Evolutionary conservation across 2,888 invertebrate genomes (phyloP).

Genomic region (Linnaemya tessellans): DNA sequence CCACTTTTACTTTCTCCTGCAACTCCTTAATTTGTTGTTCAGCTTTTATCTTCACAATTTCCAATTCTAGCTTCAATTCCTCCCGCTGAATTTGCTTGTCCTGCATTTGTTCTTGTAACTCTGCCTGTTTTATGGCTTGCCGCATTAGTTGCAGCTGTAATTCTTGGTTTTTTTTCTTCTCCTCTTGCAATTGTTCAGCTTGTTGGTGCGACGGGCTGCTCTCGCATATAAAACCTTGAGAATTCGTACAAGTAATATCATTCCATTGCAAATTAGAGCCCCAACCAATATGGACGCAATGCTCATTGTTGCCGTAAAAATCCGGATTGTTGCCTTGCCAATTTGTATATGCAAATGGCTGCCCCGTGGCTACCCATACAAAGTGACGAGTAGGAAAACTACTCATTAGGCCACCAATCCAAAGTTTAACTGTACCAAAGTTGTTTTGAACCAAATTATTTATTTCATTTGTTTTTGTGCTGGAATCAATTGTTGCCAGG

Average conservation of each 20-base stretch:
- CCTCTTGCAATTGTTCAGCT: not conserved
- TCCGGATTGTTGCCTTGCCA: conserved; percentile 26
- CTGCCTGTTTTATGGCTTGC: not conserved
- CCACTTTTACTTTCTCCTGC: no score
- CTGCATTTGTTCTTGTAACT: not conserved
- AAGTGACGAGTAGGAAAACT: not conserved
- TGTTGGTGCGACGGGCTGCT: not conserved
- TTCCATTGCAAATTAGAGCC: conserved; percentile 42
- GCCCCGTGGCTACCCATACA: conserved; percentile 20
- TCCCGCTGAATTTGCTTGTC: not conserved
- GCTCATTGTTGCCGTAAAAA: conserved; percentile 17
- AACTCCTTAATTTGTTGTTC: no score
- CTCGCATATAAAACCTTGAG: conserved; percentile 44
- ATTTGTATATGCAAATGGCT: conserved; percentile 14
- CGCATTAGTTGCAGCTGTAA: not conserved
- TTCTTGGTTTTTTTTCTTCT: no score
- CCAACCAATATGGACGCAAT: conserved; percentile 44
- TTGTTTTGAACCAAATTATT: conserved; percentile 4
- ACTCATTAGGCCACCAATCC: conserved; percentile 42
- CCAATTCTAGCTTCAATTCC: not conserved
- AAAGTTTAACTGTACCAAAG: conserved; percentile 16
- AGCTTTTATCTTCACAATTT: not conserved
- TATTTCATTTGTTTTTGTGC: conserved; percentile 32
- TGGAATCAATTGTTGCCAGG: conserved; percentile 28
- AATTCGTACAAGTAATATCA: conserved; percentile 11